phyloP scores from a whole-genome alignment of 2,113 vertebrate genomes.

The Pogonocichla stellata region DNA sequence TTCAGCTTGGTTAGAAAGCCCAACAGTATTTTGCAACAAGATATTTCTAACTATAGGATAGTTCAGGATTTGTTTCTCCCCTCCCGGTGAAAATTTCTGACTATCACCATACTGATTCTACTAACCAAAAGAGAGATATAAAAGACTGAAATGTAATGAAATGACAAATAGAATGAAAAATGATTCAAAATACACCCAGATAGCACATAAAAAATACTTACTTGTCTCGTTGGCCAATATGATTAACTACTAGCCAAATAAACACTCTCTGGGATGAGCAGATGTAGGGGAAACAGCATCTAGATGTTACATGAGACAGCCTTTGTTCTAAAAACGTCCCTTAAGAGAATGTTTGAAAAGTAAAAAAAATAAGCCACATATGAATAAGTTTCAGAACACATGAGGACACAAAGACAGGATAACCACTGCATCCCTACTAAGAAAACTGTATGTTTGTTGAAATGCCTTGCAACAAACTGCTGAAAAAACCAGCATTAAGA shows the following conservation, averaged over 20 bases:
- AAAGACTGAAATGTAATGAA: not conserved
- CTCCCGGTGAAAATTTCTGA: not conserved
- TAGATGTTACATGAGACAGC: not conserved
- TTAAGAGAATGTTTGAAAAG: not conserved
- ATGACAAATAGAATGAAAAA: not conserved
- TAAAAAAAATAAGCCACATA: not conserved
- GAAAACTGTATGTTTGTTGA: not conserved
- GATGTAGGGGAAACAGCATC: not conserved
- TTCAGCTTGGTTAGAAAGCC: not conserved
- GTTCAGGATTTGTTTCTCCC: not conserved
- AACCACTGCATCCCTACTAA: not conserved
- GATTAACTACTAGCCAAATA: not conserved
- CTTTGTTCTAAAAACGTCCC: not conserved
- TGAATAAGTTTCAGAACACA: not conserved
- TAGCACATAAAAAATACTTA: not conserved
- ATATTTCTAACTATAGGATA: not conserved
- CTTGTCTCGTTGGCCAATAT: not conserved
- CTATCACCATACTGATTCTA: not conserved
- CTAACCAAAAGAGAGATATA: not conserved
- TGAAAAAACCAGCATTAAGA: not conserved
- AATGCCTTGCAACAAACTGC: not conserved
- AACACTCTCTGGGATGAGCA: not conserved
- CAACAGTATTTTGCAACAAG: not conserved
- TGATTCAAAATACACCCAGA: not conserved
- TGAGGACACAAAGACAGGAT: accelerated